Evolutionary conservation across 2,797 vertebrate genomes (phyloP).

Genomic region (Gambusia yucatana): DNA sequence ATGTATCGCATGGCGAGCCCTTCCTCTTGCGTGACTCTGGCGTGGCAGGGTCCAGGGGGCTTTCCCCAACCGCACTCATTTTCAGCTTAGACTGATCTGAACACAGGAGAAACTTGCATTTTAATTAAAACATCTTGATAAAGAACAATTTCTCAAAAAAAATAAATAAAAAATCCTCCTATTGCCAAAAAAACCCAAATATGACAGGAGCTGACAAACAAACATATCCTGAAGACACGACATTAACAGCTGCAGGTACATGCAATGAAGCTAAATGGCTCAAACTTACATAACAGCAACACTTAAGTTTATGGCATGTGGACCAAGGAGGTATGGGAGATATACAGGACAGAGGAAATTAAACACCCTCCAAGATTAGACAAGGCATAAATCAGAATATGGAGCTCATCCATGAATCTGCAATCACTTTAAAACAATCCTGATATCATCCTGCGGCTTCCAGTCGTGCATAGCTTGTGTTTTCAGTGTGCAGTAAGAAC

Average conservation of each 20-base stretch:
- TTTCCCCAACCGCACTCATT: slow-evolving; percentile 96
- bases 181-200: neutral
- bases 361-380: neutral
- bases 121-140: neutral
- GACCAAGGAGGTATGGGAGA: neutral
- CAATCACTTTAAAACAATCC: neutral
- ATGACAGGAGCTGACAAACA: neutral
- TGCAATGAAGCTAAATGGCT: neutral
- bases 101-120: neutral
- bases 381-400: neutral
- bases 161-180: neutral
- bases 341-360: neutral
- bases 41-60: slow-evolving; percentile 87
- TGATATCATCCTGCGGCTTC: neutral
- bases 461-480: no score
- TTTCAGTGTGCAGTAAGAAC: no score
- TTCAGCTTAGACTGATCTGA: slow-evolving; percentile 88
- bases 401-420: neutral
- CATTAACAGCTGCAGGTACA: neutral
- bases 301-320: neutral
- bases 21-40: slow-evolving; percentile 93
- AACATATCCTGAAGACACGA: neutral
- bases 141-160: neutral
- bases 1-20: slow-evolving; percentile 90
- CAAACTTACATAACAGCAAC: neutral